Percentiles rank a stretch among this genome's conserved stretches.
Conservation (phyloP, 2,113 vertebrate species). For the Dicerorhinus sumatrensis region DNA sequence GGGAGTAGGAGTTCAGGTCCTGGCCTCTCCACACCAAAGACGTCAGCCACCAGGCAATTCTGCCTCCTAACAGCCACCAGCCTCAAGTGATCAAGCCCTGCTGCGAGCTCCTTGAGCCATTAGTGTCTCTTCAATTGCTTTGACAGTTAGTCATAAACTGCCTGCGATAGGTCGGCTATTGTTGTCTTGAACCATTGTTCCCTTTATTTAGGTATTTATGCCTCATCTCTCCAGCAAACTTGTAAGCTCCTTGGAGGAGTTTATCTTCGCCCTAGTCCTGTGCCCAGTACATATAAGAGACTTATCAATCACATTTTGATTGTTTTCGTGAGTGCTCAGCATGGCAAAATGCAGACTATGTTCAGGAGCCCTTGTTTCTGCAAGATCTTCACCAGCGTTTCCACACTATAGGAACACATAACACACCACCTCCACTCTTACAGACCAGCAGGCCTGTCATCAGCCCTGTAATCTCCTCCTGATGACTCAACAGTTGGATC, state of each 20-base stretch:
- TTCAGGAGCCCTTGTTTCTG: not conserved
- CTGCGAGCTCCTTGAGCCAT: not conserved
- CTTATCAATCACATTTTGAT: not conserved
- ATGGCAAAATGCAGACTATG: not conserved
- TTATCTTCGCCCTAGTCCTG: not conserved
- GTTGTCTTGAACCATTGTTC: constrained; percentile 6
- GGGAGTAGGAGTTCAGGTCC: not conserved
- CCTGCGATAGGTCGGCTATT: not conserved
- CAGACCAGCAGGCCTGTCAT: not conserved
- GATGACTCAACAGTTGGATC: not conserved
- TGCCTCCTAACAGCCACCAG: not conserved
- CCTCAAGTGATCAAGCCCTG: not conserved
- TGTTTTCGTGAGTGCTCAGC: not conserved
- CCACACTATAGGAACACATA: fast-evolving
- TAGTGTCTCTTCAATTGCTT: not conserved
- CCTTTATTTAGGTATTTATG: constrained; percentile 10
- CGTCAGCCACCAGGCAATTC: not conserved
- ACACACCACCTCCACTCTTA: not conserved
- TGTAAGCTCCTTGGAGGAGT: not conserved
- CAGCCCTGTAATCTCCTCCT: not conserved
- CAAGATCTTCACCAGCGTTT: not conserved
- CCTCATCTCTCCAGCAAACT: not conserved
- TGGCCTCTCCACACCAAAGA: not conserved
- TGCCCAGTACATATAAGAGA: not conserved
- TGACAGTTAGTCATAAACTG: not conserved